Percentiles rank a stretch among this genome's conserved stretches.
Evolutionary conservation across 2,888 invertebrate species (phyloP).

Genomic region (Trissoscelio sp.): DNA sequence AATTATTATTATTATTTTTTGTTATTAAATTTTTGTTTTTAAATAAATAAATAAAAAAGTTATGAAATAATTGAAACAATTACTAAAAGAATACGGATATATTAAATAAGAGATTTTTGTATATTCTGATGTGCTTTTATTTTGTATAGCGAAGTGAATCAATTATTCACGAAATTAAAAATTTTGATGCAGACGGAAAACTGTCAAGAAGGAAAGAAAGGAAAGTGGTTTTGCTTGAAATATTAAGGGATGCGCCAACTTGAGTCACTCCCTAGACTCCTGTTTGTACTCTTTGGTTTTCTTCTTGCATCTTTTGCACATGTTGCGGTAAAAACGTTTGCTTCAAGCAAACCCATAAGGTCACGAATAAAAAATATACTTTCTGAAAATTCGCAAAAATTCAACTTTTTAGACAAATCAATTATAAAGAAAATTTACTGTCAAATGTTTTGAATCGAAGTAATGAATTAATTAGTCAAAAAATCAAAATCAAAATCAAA

Average conservation of each 20-base stretch:
- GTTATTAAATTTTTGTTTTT: too few relatives aligned
- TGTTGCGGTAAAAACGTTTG: slow-evolving; percentile 68
- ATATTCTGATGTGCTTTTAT: not conserved
- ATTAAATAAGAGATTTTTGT: not conserved
- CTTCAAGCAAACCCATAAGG: slow-evolving; percentile 43
- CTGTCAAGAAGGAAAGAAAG: slow-evolving; percentile 50
- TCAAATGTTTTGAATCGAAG: not conserved
- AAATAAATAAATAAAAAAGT: too few relatives aligned
- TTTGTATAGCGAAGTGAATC: not conserved
- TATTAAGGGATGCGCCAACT: slow-evolving; percentile 69
- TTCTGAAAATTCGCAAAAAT: slow-evolving; percentile 35
- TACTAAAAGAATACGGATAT: too few relatives aligned
- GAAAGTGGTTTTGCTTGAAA: slow-evolving; percentile 71
- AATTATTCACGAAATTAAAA: slow-evolving; percentile 36
- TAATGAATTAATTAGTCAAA: too few relatives aligned
- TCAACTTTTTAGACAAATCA: slow-evolving; percentile 7
- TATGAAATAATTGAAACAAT: too few relatives aligned
- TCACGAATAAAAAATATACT: slow-evolving; percentile 53
- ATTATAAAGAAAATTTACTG: slow-evolving; percentile 10
- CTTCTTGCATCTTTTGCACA: slow-evolving; percentile 66
- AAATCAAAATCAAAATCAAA: too few relatives aligned
- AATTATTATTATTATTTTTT: too few relatives aligned
- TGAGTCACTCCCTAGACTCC: slow-evolving; percentile 72
- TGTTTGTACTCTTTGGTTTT: slow-evolving; percentile 70
- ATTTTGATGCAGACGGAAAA: slow-evolving; percentile 44